Percentiles rank a stretch among this genome's conserved stretches.
phyloP scores from a whole-genome alignment of 2,113 vertebrate species.

The Crotalus helleri region DNA sequence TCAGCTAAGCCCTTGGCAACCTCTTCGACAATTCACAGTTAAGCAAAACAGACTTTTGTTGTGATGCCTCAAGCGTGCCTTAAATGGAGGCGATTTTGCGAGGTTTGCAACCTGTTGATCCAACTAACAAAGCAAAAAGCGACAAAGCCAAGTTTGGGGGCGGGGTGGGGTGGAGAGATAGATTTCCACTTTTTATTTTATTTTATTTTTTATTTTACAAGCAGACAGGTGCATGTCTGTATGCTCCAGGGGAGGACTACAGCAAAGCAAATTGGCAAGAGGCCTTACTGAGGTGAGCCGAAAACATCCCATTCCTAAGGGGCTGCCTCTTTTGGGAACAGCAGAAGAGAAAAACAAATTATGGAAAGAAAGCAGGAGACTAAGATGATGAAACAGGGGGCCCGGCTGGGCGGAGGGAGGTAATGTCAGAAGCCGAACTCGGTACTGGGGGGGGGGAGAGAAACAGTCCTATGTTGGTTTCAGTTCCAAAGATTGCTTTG shows the following conservation, averaged over 20 bases:
- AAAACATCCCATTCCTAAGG: constrained; percentile 29
- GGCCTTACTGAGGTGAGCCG: background rate
- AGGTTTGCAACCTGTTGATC: background rate
- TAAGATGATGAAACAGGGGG: constrained; percentile 36
- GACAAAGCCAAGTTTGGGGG: no score
- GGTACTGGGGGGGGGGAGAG: background rate
- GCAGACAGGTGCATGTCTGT: background rate
- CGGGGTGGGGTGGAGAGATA: no score
- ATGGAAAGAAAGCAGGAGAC: constrained; percentile 27
- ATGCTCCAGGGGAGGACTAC: background rate
- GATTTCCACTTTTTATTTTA: background rate
- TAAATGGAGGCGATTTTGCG: background rate
- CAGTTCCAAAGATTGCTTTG: no score
- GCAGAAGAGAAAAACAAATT: constrained; percentile 47
- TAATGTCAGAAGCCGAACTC: background rate
- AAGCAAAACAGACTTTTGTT: background rate
- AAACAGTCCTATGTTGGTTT: no score
- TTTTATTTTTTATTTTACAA: constrained; percentile 4
- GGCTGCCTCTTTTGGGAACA: constrained; percentile 3
- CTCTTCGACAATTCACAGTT: background rate
- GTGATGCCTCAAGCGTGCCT: background rate
- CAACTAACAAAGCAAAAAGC: no score
- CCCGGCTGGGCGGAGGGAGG: no score
- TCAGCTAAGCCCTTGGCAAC: background rate
- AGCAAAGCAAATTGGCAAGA: background rate